phyloP scores from a whole-genome alignment of 2,888 invertebrate species.

The Xanthorhoe designata region DNA sequence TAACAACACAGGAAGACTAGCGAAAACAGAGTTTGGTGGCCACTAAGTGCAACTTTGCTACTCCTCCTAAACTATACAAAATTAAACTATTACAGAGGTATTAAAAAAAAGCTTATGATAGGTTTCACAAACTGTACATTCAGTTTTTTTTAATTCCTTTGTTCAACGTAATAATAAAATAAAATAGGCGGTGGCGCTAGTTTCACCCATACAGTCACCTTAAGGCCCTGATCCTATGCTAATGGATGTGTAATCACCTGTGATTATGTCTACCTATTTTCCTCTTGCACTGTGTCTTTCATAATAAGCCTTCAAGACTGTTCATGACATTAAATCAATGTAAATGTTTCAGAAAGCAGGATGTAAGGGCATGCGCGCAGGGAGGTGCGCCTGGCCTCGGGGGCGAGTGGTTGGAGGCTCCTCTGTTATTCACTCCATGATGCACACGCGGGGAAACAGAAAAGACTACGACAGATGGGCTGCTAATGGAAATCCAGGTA shows the following conservation, averaged over 20 bases:
- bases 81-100: too few relatives aligned
- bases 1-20: too few relatives aligned
- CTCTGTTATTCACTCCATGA: constrained; percentile 86
- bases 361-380: constrained; percentile 90
- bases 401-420: constrained; percentile 92
- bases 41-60: too few relatives aligned
- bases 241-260: background rate
- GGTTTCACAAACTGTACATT: too few relatives aligned
- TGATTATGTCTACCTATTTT: background rate
- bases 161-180: too few relatives aligned
- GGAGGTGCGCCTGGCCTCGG: constrained; percentile 92
- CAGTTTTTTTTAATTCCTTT: too few relatives aligned
- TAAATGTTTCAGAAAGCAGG: constrained; percentile 72
- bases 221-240: background rate
- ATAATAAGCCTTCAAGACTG: too few relatives aligned
- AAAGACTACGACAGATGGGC: constrained; percentile 85
- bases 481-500: constrained; percentile 77
- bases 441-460: constrained; percentile 85
- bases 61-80: too few relatives aligned
- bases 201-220: too few relatives aligned
- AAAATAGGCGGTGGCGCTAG: too few relatives aligned
- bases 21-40: too few relatives aligned
- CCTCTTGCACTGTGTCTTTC: background rate
- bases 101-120: too few relatives aligned
- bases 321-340: background rate